phyloP scores from a whole-genome alignment of 2,113 vertebrate species.

The Orthonyx spaldingii region DNA sequence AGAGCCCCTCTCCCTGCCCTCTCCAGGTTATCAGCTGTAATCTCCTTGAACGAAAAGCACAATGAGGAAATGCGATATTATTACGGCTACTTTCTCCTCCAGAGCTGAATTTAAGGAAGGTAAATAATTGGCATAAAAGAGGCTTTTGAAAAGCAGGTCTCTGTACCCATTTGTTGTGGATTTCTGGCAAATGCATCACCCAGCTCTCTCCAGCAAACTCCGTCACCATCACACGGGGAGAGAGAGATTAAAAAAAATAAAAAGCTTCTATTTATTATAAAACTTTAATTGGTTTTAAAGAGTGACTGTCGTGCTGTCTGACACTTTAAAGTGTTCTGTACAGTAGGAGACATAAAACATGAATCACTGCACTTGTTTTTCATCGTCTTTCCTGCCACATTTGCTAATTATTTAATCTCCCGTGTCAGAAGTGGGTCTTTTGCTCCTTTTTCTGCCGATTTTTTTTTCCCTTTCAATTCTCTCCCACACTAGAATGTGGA shows the following conservation, averaged over 20 bases:
- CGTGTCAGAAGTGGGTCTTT: constrained; percentile 39
- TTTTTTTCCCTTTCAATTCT: background rate
- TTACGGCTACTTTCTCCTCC: background rate
- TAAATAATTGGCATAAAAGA: constrained; percentile 9
- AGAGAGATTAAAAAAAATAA: background rate
- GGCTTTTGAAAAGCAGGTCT: background rate
- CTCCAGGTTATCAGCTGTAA: background rate
- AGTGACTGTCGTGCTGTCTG: constrained; percentile 54
- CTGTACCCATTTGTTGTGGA: background rate
- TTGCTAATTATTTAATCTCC: constrained; percentile 66
- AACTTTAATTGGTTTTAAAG: constrained; percentile 68
- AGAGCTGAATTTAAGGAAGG: background rate
- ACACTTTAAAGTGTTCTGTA: constrained; percentile 60
- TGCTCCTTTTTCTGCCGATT: background rate
- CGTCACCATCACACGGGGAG: background rate
- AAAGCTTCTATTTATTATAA: constrained; percentile 55
- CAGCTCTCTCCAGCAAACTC: background rate
- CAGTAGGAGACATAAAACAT: constrained; percentile 62
- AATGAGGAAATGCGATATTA: background rate
- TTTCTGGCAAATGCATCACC: background rate
- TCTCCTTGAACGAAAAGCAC: constrained; percentile 13
- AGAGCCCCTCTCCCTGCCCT: background rate
- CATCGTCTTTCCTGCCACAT: constrained; percentile 59
- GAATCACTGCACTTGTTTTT: constrained; percentile 71
- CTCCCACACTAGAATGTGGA: fast-evolving